Conservation (phyloP, 2,797 vertebrate species). For the Merluccius polli region DNA sequence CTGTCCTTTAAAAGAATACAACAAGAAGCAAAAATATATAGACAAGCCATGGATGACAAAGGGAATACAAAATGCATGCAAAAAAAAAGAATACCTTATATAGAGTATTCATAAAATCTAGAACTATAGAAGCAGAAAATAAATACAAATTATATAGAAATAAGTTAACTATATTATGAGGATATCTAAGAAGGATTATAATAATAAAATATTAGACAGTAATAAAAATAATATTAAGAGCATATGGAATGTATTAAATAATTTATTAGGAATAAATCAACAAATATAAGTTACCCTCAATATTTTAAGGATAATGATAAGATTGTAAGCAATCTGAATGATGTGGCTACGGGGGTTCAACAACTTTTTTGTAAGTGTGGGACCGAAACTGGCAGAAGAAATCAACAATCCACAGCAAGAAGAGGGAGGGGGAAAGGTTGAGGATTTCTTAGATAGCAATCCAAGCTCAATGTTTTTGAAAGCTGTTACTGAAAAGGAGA, state of each 20-base stretch:
- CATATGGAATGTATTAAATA: background rate
- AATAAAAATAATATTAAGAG: no score
- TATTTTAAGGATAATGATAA: background rate
- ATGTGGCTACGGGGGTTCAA: background rate
- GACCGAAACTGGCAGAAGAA: background rate
- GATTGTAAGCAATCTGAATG: background rate
- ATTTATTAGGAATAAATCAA: background rate
- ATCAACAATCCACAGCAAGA: background rate
- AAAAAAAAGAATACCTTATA: no score
- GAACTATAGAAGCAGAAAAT: conserved; percentile 5
- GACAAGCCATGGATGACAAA: background rate
- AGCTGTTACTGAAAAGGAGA: background rate
- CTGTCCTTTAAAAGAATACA: background rate
- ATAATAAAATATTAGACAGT: background rate
- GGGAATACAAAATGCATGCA: background rate
- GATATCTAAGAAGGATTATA: background rate
- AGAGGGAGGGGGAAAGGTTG: background rate
- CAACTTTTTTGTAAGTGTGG: background rate
- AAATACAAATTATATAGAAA: conserved; percentile 18
- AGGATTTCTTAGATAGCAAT: background rate
- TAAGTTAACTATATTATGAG: conserved; percentile 15
- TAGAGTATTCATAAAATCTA: background rate
- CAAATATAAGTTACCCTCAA: background rate
- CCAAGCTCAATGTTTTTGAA: background rate
- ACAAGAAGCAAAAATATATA: background rate